Conservation (phyloP, 1,140 invertebrate genomes). For the Drosophila ficusphila region DNA sequence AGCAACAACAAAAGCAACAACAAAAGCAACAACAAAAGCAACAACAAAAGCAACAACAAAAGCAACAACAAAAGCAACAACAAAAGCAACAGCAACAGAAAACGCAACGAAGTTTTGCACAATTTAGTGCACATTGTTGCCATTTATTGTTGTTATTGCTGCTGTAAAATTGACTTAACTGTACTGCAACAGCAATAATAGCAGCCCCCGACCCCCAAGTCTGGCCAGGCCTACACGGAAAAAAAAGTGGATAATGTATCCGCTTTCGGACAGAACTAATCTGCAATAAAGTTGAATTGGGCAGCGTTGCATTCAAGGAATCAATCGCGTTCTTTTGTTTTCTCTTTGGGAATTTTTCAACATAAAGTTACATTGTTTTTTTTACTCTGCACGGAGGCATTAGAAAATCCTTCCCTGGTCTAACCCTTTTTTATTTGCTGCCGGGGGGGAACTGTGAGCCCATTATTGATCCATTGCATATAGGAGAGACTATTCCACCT, state of each 20-base stretch:
- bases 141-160: slow-evolving; percentile 57
- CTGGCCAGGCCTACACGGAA: not conserved
- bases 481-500: slow-evolving; percentile 38
- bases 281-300: too few species aligned
- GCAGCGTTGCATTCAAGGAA: too few species aligned
- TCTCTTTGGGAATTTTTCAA: too few species aligned
- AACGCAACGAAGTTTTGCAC: slow-evolving; percentile 66
- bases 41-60: slow-evolving; percentile 13
- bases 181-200: slow-evolving; percentile 56
- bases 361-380: not conserved
- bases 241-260: too few species aligned
- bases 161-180: slow-evolving; percentile 73
- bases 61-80: slow-evolving; percentile 43
- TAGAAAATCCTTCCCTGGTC: slow-evolving; percentile 46
- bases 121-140: slow-evolving; percentile 73
- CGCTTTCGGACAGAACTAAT: too few species aligned
- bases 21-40: not conserved
- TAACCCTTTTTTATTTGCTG: slow-evolving; percentile 54
- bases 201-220: not conserved
- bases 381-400: slow-evolving; percentile 23
- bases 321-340: too few species aligned
- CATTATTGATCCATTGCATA: slow-evolving; percentile 70
- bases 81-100: slow-evolving; percentile 37
- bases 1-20: slow-evolving; percentile 52
- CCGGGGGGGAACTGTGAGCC: slow-evolving; percentile 70